phyloP scores from a whole-genome alignment of 1,140 invertebrate genomes.

The Calliopsis andreniformis region DNA sequence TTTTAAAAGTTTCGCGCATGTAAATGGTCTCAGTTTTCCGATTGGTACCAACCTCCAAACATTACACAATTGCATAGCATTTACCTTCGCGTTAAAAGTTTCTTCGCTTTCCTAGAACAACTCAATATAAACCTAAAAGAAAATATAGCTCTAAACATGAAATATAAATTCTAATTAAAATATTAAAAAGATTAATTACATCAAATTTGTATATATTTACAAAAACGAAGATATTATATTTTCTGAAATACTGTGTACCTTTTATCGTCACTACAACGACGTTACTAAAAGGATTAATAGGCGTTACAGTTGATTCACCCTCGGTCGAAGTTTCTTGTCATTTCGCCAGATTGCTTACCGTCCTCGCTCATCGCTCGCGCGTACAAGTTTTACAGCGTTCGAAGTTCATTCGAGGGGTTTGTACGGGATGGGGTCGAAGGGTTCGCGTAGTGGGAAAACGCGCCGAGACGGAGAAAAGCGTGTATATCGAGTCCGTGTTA shows the following conservation, averaged over 20 bases:
- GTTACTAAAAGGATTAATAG: no score
- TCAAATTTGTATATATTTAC: no score
- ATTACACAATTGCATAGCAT: neutral
- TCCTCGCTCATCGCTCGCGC: neutral
- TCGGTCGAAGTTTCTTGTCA: neutral
- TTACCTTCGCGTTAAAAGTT: conserved; percentile 13
- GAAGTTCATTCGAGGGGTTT: neutral
- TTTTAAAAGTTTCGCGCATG: neutral
- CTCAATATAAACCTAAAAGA: no score
- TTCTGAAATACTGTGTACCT: no score
- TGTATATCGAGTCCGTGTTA: conserved; percentile 5
- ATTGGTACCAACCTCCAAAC: neutral
- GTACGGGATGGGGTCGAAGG: neutral
- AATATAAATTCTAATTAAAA: no score
- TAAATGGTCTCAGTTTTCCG: conserved; percentile 2
- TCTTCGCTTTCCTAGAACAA: neutral
- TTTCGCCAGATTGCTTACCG: neutral
- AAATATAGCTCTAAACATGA: no score
- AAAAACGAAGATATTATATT: no score
- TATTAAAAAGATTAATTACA: no score
- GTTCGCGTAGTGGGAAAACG: neutral
- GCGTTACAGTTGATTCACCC: neutral
- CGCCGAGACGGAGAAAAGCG: neutral
- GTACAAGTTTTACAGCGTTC: neutral
- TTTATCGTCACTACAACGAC: no score